Evolutionary conservation across 2,113 vertebrate genomes (phyloP).

Genomic region (Myotis lucifugus): DNA sequence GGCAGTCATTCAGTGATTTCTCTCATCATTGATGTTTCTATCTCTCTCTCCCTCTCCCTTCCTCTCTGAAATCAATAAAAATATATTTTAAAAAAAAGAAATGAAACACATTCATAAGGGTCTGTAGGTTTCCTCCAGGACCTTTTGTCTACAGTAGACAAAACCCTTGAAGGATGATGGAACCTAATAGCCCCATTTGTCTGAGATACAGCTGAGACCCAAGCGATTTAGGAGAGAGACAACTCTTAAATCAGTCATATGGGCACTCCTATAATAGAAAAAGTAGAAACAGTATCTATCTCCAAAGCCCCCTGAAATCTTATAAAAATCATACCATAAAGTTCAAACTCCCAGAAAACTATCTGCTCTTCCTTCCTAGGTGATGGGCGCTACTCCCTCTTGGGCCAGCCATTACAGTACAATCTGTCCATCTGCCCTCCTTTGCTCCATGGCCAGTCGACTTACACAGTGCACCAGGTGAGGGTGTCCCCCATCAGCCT

Average conservation of each 20-base stretch:
- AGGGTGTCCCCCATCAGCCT: not conserved
- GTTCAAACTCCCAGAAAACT: not conserved
- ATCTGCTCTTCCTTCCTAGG: constrained; percentile 79
- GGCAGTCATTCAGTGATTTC: no score
- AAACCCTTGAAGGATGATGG: not conserved
- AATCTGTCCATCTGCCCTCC: constrained; percentile 93
- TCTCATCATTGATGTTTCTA: no score
- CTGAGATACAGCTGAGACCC: not conserved
- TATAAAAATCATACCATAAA: not conserved
- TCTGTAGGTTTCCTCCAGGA: not conserved
- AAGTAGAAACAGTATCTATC: not conserved
- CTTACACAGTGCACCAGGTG: constrained; percentile 96
- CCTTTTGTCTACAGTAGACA: constrained; percentile 21
- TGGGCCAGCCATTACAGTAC: constrained; percentile 98
- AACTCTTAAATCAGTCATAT: not conserved
- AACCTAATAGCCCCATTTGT: not conserved
- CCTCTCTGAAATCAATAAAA: no score
- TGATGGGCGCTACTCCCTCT: constrained; percentile 94
- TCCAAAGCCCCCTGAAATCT: not conserved
- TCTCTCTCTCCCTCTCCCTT: no score
- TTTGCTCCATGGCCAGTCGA: constrained; percentile 94
- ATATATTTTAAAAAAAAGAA: not conserved
- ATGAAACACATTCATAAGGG: not conserved
- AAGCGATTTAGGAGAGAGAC: not conserved
- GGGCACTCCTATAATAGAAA: not conserved